Evolutionary conservation across 2,888 invertebrate genomes (phyloP), one percentile per base, ranked within the genome.

Genomic region (Cephus runcator): DNA sequence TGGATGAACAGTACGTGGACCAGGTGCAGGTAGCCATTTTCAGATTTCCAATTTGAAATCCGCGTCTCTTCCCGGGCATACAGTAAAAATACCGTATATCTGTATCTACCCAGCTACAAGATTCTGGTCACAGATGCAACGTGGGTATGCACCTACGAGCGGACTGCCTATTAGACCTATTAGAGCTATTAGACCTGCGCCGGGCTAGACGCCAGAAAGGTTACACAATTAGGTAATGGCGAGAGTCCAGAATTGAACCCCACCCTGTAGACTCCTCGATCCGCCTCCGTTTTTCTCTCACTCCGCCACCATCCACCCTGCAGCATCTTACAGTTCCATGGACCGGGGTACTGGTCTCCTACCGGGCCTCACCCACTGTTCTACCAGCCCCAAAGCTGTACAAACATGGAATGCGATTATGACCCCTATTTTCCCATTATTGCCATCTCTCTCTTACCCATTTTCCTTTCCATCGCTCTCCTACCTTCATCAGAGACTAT

Each of bases 221-320:
- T 88, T 87, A 86, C 85, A 85, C 88, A 89, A 89, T 89, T 90
- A 89, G 87, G 87, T 89, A 89, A 88, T 89, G 87, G 88, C 87
- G 82, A 80, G 83, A 82, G 83, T 88, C 88, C 88, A 89, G 87
- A 85, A 89, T 83, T 85, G 85, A 86, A 80, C 81, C 80, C 78
- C 81, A 68, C 56, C 23, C 56, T 35, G 56, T 23, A 3, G 56
- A 9, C 71, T 30, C 71, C 71, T 71, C 31, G 2, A 33, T 34
- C 12, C 71, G 71, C 71, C 33, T 3, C 31, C 71, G 1, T 23
- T 56, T 56, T 56, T 23, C 56, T 23, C 56, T 56, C 23, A 1
- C 23, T 23, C 23, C 56, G 9, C 56, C 56, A 56, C 9, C 56
- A 56, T 56, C 40, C 40, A 56, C 23, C 23, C 40, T 56, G 15